Conservation (phyloP, 2,888 invertebrate species). For the Apodemia hepburni region DNA sequence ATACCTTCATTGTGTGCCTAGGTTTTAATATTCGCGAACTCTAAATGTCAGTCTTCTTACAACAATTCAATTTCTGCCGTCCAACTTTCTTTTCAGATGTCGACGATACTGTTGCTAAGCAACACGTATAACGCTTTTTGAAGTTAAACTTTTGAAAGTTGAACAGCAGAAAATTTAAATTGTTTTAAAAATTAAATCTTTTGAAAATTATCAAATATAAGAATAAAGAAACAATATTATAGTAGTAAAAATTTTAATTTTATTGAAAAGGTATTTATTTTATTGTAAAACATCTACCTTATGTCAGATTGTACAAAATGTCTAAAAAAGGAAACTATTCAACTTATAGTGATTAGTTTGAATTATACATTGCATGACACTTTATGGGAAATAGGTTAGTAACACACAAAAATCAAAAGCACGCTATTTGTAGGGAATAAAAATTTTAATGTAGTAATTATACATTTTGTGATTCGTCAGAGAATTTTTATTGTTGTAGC, state of each 20-base stretch:
- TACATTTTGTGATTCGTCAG: neutral
- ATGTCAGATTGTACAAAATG: neutral
- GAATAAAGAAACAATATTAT: neutral
- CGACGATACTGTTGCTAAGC: neutral
- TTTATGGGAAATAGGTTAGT: neutral
- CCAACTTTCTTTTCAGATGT: neutral
- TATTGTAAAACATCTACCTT: too few species aligned
- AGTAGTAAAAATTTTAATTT: neutral
- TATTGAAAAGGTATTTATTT: too few species aligned
- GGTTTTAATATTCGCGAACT: slow-evolving; percentile 33
- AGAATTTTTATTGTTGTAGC: neutral
- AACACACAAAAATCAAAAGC: neutral
- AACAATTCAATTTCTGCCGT: neutral
- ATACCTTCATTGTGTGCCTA: slow-evolving; percentile 53
- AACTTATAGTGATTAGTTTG: neutral
- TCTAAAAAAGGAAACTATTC: neutral
- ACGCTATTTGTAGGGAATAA: neutral
- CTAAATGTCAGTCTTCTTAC: slow-evolving; percentile 28
- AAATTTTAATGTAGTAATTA: neutral
- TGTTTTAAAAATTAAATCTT: neutral
- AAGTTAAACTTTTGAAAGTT: neutral
- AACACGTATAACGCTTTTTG: neutral
- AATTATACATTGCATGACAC: neutral
- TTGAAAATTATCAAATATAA: neutral
- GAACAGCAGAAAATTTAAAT: neutral